Evolutionary conservation across 1,140 invertebrate genomes (phyloP).

Genomic region (Tenebrio molitor): DNA sequence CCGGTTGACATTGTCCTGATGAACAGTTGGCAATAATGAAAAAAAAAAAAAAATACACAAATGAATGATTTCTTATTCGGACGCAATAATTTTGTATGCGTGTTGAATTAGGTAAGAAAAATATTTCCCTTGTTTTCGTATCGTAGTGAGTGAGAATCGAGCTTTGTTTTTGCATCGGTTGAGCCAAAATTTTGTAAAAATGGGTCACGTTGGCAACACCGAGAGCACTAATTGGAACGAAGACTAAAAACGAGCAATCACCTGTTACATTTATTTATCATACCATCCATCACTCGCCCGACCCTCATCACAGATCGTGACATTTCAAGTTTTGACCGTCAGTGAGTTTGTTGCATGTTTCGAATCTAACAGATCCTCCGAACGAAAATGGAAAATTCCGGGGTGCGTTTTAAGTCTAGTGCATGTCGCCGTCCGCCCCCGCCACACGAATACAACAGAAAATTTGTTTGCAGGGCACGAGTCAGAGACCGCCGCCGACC

Average conservation of each 20-base stretch:
- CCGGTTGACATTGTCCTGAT: no score
- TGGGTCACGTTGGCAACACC: conserved; percentile 5
- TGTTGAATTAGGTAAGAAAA: no score
- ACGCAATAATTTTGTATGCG: no score
- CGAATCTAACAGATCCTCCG: background rate
- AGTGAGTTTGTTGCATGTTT: conserved; percentile 14
- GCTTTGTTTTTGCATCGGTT: background rate
- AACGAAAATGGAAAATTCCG: background rate
- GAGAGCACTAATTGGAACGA: background rate
- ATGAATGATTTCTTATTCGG: no score
- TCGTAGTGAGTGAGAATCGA: no score
- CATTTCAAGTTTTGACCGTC: conserved; percentile 14
- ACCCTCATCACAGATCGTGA: conserved; percentile 1
- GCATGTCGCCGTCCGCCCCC: no score
- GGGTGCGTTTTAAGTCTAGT: no score
- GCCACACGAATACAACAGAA: background rate
- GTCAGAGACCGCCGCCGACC: conserved; percentile 61
- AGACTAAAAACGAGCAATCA: conserved; percentile 21
- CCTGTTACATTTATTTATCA: conserved; percentile 27
- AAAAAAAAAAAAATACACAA: no score
- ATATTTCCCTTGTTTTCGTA: no score
- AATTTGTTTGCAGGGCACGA: conserved; percentile 51
- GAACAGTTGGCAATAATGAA: no score
- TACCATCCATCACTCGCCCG: background rate
- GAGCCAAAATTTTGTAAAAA: conserved; percentile 4